phyloP scores from a whole-genome alignment of 2,888 invertebrate species.

The Melieria picta region DNA sequence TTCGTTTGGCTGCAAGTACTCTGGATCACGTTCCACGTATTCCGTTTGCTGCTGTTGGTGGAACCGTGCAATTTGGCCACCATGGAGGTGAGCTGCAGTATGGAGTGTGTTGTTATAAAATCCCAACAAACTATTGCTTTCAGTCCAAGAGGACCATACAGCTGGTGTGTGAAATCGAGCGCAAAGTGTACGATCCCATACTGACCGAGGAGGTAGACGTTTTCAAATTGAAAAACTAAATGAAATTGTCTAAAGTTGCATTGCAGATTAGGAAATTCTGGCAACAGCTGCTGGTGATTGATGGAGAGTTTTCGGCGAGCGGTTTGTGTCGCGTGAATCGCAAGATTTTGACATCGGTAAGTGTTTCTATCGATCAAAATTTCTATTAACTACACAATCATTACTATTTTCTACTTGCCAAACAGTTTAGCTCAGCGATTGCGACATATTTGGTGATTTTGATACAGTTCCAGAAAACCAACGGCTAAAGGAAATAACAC shows the following conservation, averaged over 20 bases:
- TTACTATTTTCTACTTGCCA: constrained; percentile 40
- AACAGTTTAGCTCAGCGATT: constrained; percentile 68
- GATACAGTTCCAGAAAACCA: constrained; percentile 69
- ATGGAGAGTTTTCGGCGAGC: constrained; percentile 67
- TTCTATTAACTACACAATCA: constrained; percentile 19
- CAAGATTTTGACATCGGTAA: constrained; percentile 69
- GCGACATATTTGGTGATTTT: constrained; percentile 70
- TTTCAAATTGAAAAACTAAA: no score
- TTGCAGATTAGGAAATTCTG: constrained; percentile 62
- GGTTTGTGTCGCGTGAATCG: constrained; percentile 69
- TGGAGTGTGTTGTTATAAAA: neutral
- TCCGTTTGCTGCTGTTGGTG: constrained; percentile 68
- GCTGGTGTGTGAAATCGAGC: constrained; percentile 67
- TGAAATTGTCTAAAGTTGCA: no score
- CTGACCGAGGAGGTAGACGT: constrained; percentile 60
- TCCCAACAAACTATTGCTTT: neutral
- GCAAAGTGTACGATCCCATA: constrained; percentile 55
- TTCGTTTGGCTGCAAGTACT: constrained; percentile 67
- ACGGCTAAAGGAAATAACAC: constrained; percentile 55
- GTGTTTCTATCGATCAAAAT: constrained; percentile 32
- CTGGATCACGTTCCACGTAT: constrained; percentile 68
- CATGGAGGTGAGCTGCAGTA: constrained; percentile 58
- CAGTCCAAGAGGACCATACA: constrained; percentile 66
- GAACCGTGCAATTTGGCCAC: constrained; percentile 69
- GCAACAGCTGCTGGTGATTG: constrained; percentile 61